phyloP scores from a whole-genome alignment of 2,113 vertebrate genomes.

The Rutilus rutilus region DNA sequence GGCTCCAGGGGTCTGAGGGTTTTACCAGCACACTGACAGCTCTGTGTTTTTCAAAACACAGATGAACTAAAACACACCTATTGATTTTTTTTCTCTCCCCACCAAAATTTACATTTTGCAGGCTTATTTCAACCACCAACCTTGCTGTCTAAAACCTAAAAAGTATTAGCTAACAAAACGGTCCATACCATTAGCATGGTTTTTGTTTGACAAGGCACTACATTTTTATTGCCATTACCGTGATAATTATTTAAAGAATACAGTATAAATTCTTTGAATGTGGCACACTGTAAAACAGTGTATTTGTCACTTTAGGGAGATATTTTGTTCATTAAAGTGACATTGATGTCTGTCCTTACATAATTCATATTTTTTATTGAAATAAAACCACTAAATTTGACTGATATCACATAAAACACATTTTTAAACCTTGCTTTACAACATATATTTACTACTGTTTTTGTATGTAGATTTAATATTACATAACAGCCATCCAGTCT shows the following conservation, averaged over 20 bases:
- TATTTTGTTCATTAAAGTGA: too few relatives aligned
- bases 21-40: constrained; percentile 44
- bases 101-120: not conserved
- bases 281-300: too few relatives aligned
- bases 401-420: not conserved
- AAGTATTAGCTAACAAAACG: not conserved
- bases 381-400: not conserved
- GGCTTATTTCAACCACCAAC: not conserved
- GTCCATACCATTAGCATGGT: not conserved
- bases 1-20: constrained; percentile 55
- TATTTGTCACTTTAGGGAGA: too few relatives aligned
- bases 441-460: not conserved
- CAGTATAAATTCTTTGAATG: not conserved
- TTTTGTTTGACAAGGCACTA: not conserved
- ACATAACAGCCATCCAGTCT: not conserved
- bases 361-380: not conserved
- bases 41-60: constrained; percentile 31
- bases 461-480: not conserved
- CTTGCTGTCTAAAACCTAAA: not conserved
- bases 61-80: constrained; percentile 18
- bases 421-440: not conserved
- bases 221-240: not conserved
- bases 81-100: not conserved
- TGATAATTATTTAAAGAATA: not conserved
- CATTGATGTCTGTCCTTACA: too few relatives aligned